A percentile compares a stretch with the other conserved stretches of the same genome.
phyloP scores from a whole-genome alignment of 2,888 invertebrate genomes.

The Conistra vaccinii region DNA sequence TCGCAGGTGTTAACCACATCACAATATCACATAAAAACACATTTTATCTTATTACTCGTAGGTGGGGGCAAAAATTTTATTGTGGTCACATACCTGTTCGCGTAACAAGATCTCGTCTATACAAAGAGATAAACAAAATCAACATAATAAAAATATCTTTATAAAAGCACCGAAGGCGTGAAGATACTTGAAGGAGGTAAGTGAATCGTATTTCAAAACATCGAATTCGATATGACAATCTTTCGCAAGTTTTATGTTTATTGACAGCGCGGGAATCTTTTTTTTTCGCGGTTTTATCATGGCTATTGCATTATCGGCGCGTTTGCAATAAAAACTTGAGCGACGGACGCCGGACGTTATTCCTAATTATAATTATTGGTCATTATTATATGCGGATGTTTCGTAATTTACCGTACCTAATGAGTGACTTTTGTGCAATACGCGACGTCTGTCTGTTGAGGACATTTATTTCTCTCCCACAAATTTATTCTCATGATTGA shows the following conservation, averaged over 20 bases:
- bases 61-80: slow-evolving; percentile 75
- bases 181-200: slow-evolving; percentile 79
- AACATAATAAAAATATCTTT: slow-evolving; percentile 81
- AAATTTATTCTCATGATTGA: slow-evolving; percentile 81
- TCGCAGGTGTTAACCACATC: slow-evolving; percentile 76
- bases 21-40: slow-evolving; percentile 69
- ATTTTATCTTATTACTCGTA: slow-evolving; percentile 73
- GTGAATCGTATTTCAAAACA: slow-evolving; percentile 87
- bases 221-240: slow-evolving; percentile 83
- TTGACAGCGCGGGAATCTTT: slow-evolving; percentile 62
- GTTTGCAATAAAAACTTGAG: slow-evolving; percentile 45
- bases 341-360: slow-evolving; percentile 17
- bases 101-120: slow-evolving; percentile 81
- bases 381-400: slow-evolving; percentile 28
- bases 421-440: slow-evolving; percentile 32
- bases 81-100: slow-evolving; percentile 82
- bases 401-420: slow-evolving; percentile 10
- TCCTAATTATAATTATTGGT: slow-evolving; percentile 4
- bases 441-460: neutral
- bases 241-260: slow-evolving; percentile 79
- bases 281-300: slow-evolving; percentile 41
- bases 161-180: slow-evolving; percentile 77
- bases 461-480: slow-evolving; percentile 32
- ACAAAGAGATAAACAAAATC: slow-evolving; percentile 79
- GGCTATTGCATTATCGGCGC: slow-evolving; percentile 38